phyloP scores from a whole-genome alignment of 2,888 invertebrate species.

The Clostera curtula region DNA sequence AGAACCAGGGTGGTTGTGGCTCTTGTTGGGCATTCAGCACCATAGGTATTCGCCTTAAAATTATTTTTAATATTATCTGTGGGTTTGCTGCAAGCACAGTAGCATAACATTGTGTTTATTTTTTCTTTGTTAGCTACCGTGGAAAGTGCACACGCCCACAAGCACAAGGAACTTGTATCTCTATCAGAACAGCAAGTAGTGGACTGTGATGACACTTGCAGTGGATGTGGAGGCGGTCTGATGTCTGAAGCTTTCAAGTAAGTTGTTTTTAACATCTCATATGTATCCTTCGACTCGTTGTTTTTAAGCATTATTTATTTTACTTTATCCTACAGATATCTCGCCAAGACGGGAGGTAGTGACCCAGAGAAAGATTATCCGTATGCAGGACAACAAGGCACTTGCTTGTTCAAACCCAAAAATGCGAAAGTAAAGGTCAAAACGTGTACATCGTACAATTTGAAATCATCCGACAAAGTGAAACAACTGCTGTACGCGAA shows the following conservation, averaged over 20 bases:
- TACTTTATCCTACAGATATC: slow-evolving; percentile 5
- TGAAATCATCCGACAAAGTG: slow-evolving; percentile 51
- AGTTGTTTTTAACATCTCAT: too few species aligned
- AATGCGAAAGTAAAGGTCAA: slow-evolving; percentile 3
- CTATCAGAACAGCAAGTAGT: slow-evolving; percentile 25
- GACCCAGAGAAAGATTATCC: slow-evolving; percentile 20
- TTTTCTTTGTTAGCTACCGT: slow-evolving; percentile 18
- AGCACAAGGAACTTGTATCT: slow-evolving; percentile 9
- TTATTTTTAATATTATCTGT: too few species aligned
- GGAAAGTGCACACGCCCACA: slow-evolving; percentile 23
- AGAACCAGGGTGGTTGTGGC: slow-evolving; percentile 85
- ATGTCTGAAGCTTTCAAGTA: background rate
- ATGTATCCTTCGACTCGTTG: too few species aligned
- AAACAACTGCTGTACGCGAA: slow-evolving; percentile 7
- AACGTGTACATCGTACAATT: slow-evolving; percentile 4
- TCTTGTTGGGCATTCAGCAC: slow-evolving; percentile 82
- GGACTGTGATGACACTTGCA: slow-evolving; percentile 15
- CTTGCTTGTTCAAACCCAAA: slow-evolving; percentile 9
- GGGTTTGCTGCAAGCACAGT: too few species aligned
- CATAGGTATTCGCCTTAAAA: slow-evolving; percentile 19
- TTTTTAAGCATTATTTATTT: too few species aligned
- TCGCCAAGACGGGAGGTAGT: slow-evolving; percentile 10
- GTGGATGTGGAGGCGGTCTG: slow-evolving; percentile 11
- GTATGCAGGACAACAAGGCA: background rate
- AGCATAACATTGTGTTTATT: background rate